Conservation (phyloP, 1,140 invertebrate species). For the Cyphomyrmex costatus region DNA sequence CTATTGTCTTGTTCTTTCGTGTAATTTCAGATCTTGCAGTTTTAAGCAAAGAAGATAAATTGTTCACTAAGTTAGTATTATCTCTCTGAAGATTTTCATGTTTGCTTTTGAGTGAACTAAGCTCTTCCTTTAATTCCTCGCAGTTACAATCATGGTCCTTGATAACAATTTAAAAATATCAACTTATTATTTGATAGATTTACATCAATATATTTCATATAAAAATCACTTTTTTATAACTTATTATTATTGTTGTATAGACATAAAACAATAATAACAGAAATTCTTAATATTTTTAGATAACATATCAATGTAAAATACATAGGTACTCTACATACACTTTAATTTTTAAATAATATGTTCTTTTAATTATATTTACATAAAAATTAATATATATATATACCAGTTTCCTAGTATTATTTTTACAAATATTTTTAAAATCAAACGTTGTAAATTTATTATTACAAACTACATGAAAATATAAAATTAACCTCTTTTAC, state of each 20-base stretch:
- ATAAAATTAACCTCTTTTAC: no score
- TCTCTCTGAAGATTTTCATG: constrained; percentile 68
- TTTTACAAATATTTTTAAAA: no score
- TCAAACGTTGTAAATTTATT: no score
- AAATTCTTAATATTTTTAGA: background rate
- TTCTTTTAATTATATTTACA: no score
- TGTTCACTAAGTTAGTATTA: constrained; percentile 79
- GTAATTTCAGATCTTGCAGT: constrained; percentile 86
- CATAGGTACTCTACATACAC: no score
- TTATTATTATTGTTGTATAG: constrained; percentile 13
- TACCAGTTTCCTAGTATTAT: no score
- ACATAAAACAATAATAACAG: background rate
- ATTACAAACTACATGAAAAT: no score
- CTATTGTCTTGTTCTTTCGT: constrained; percentile 85
- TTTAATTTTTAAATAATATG: no score
- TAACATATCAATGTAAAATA: no score
- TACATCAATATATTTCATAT: background rate
- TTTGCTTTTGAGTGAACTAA: constrained; percentile 62
- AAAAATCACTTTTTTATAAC: constrained; percentile 29
- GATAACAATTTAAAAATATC: background rate
- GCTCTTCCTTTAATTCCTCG: constrained; percentile 67
- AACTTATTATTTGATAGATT: background rate
- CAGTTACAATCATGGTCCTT: constrained; percentile 51
- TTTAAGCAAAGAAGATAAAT: constrained; percentile 85
- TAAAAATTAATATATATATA: no score